Evolutionary conservation across 2,113 vertebrate genomes (phyloP).

Genomic region (Mobula hypostoma): DNA sequence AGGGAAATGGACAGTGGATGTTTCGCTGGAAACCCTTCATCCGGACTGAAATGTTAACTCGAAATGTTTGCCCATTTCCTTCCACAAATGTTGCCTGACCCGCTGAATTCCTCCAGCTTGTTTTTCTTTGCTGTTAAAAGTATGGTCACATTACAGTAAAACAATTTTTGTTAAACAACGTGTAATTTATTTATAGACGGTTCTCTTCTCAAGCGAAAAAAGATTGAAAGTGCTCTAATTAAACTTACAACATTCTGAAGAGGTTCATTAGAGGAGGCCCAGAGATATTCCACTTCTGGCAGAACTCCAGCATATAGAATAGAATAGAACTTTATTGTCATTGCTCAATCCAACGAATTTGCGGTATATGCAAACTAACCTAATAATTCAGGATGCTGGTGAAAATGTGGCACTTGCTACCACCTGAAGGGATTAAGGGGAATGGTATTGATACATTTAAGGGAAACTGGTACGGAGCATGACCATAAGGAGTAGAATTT

Average conservation of each 20-base stretch:
- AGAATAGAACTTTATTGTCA: no score
- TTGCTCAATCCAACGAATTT: no score
- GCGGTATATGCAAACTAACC: not conserved
- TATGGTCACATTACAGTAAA: not conserved
- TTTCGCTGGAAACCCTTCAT: no score
- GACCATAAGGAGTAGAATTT: not conserved
- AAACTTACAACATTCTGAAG: not conserved
- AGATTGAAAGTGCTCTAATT: not conserved
- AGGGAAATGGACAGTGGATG: no score
- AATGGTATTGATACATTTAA: not conserved
- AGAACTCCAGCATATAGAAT: not conserved
- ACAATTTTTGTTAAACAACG: not conserved
- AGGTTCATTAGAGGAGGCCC: not conserved
- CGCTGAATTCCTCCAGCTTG: no score
- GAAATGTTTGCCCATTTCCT: no score
- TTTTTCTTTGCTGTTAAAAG: not conserved
- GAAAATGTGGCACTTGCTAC: not conserved
- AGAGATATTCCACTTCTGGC: not conserved
- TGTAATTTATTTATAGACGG: not conserved
- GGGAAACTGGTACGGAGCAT: not conserved
- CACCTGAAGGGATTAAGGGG: not conserved
- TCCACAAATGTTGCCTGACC: no score
- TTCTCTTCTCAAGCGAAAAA: not conserved
- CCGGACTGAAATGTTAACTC: no score
- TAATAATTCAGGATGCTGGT: not conserved